phyloP scores from a whole-genome alignment of 2,113 vertebrate genomes.

The Chaenocephalus aceratus region DNA sequence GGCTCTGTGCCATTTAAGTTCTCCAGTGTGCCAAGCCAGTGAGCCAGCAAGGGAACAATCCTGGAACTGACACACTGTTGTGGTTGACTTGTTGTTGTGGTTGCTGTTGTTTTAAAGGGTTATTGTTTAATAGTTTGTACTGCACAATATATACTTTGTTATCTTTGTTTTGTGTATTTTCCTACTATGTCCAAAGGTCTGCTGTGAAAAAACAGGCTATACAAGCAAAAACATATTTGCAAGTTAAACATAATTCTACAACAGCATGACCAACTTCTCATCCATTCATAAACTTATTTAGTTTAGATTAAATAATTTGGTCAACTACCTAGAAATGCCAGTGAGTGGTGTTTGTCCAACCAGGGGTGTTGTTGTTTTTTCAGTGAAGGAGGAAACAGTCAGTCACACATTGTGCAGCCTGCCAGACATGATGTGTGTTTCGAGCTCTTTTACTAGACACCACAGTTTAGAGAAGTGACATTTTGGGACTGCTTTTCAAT shows the following conservation, averaged over 20 bases:
- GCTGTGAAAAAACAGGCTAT: neutral
- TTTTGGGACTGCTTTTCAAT: neutral
- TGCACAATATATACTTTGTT: no score
- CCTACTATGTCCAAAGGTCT: neutral
- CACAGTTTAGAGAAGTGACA: neutral
- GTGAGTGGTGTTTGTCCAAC: neutral
- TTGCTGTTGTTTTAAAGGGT: no score
- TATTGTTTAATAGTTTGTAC: no score
- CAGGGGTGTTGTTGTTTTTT: neutral
- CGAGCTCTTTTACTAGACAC: neutral
- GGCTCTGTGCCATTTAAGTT: neutral
- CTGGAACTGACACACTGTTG: neutral
- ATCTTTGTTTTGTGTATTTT: no score
- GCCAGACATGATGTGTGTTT: neutral
- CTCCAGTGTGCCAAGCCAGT: neutral
- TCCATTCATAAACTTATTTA: neutral
- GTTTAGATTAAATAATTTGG: neutral
- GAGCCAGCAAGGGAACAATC: neutral
- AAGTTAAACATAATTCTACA: neutral
- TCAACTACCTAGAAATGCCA: neutral
- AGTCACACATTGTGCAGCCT: neutral
- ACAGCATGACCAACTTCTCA: neutral
- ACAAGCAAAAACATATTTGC: neutral
- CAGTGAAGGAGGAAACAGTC: neutral
- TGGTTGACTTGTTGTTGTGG: no score